These are phyloP conservation scores for Thaleichthys pacificus DNA, from an alignment of 2,797 vertebrate genomes.

Conservation along the genomic window DNA sequence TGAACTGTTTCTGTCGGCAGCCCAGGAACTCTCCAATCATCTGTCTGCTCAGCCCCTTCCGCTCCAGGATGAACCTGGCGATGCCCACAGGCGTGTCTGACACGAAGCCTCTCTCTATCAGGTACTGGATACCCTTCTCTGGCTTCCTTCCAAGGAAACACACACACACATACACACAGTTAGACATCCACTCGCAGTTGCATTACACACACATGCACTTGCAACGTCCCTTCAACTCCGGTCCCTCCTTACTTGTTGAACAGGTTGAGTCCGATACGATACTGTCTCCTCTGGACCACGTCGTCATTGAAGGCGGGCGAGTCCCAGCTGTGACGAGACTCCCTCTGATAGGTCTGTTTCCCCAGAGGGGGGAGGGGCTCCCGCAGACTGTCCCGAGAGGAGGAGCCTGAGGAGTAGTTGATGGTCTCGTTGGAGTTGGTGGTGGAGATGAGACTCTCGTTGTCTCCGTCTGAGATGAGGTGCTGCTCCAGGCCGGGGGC, in stretches of 20 bases:
- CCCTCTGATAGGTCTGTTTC: constrained; percentile 89
- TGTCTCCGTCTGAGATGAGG: constrained; percentile 88
- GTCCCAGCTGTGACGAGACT: constrained; percentile 91
- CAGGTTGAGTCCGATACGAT: constrained; percentile 93
- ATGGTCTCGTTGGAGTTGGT: constrained; percentile 94
- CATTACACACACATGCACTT: not conserved
- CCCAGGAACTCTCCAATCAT: constrained; percentile 96
- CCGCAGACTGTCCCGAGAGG: constrained; percentile 87
- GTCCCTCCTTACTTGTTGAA: constrained; percentile 85
- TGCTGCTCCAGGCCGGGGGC: constrained; percentile 77
- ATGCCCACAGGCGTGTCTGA: constrained; percentile 93
- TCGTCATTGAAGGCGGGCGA: constrained; percentile 93
- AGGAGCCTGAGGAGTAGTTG: constrained; percentile 93
- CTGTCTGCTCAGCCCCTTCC: constrained; percentile 93
- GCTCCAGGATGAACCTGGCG: constrained; percentile 92
- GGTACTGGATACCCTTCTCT: constrained; percentile 95
- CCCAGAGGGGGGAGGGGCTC: constrained; percentile 78
- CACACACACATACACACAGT: not conserved
- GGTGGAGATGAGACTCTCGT: constrained; percentile 91
- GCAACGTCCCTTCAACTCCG: not conserved
- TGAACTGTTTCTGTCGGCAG: constrained; percentile 92
- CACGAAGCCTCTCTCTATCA: constrained; percentile 92
- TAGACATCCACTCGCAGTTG: not conserved
- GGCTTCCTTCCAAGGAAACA: constrained; percentile 81
- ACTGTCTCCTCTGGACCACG: constrained; percentile 89